Evolutionary conservation across 2,888 invertebrate genomes (phyloP).

Genomic region (Lepidochrysops patricia): DNA sequence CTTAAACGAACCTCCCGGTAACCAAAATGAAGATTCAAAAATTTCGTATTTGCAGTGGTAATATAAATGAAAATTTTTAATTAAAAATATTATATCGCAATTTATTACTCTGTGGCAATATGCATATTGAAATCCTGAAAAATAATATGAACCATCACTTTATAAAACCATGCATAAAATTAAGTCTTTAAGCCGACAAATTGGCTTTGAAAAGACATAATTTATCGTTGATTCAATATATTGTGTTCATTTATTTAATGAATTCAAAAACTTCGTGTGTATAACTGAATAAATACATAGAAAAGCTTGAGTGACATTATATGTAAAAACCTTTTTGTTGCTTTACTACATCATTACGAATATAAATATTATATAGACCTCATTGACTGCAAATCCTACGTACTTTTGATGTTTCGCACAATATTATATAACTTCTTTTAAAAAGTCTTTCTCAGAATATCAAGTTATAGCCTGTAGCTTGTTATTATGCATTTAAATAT

Average conservation of each 20-base stretch:
- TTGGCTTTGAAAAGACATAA: not conserved
- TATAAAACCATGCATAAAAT: slow-evolving; percentile 1
- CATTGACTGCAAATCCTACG: too few relatives aligned
- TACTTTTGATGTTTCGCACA: too few relatives aligned
- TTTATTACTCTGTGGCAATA: not conserved
- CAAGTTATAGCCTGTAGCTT: too few relatives aligned
- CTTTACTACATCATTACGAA: too few relatives aligned
- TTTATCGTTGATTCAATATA: not conserved
- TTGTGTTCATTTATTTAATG: not conserved
- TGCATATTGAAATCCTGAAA: not conserved
- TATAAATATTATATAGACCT: too few relatives aligned
- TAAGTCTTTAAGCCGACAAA: not conserved
- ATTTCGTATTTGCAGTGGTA: not conserved
- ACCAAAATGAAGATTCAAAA: not conserved
- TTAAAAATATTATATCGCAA: not conserved
- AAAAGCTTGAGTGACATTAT: too few relatives aligned
- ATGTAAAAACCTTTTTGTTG: too few relatives aligned
- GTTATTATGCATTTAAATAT: too few relatives aligned
- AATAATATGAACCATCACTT: not conserved
- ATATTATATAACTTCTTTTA: too few relatives aligned
- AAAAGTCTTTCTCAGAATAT: too few relatives aligned
- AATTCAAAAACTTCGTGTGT: slow-evolving; percentile 1
- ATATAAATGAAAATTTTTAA: not conserved
- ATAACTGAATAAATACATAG: slow-evolving; percentile 6
- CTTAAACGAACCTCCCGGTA: too few relatives aligned